Evolutionary conservation across 2,797 vertebrate genomes (phyloP).

Genomic region (Coregonus suidteri): DNA sequence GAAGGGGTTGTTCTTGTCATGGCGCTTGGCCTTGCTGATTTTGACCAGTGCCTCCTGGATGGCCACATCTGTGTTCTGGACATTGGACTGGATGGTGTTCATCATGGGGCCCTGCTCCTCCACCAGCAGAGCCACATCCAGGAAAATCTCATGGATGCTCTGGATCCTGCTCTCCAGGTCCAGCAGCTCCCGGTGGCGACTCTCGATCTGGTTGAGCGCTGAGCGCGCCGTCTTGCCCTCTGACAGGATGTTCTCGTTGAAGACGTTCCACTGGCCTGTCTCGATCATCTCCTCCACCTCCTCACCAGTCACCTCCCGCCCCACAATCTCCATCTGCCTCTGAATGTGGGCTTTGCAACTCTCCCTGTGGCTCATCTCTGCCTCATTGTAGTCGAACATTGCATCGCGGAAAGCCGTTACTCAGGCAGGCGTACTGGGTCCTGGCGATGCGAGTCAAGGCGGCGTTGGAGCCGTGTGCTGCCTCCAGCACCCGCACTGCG

Average conservation of each 20-base stretch:
- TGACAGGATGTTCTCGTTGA: slow-evolving; percentile 83
- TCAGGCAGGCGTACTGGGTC: slow-evolving; percentile 86
- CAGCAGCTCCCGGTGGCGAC: slow-evolving; percentile 89
- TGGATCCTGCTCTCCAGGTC: slow-evolving; percentile 87
- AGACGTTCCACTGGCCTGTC: slow-evolving; percentile 89
- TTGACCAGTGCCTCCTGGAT: slow-evolving; percentile 81
- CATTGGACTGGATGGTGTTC: slow-evolving; percentile 84
- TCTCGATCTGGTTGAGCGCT: slow-evolving; percentile 90
- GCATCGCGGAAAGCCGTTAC: slow-evolving; percentile 85
- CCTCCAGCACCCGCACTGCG: slow-evolving; percentile 77
- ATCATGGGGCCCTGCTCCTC: slow-evolving; percentile 91
- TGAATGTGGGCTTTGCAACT: slow-evolving; percentile 92
- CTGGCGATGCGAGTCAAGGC: slow-evolving; percentile 83
- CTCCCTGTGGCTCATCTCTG: slow-evolving; percentile 89
- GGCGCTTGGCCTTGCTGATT: slow-evolving; percentile 83
- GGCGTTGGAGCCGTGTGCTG: slow-evolving; percentile 79
- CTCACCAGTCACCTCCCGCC: slow-evolving; percentile 86
- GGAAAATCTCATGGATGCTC: slow-evolving; percentile 91
- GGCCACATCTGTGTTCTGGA: slow-evolving; percentile 84
- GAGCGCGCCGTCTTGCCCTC: slow-evolving; percentile 90
- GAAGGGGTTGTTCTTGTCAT: slow-evolving; percentile 86
- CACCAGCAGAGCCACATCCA: slow-evolving; percentile 91
- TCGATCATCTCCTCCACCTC: slow-evolving; percentile 97
- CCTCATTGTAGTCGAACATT: slow-evolving; percentile 91
- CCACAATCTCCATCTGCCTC: slow-evolving; percentile 94